Evolutionary conservation across 2,888 invertebrate genomes (phyloP).

Genomic region (Acronicta leporina): DNA sequence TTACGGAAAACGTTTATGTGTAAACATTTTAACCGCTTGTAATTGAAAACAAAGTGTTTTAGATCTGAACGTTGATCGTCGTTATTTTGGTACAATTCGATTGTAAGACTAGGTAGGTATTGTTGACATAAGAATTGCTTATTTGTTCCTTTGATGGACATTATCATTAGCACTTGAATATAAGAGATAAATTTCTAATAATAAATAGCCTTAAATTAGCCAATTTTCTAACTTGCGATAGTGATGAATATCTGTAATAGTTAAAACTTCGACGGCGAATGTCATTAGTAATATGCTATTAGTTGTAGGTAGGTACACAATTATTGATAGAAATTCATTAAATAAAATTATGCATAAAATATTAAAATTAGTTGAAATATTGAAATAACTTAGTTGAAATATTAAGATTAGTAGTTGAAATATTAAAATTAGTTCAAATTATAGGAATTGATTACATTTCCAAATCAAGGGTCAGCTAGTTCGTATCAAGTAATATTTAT

Average conservation of each 20-base stretch:
- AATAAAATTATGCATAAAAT: too few relatives aligned
- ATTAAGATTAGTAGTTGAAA: too few relatives aligned
- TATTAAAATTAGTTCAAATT: too few relatives aligned
- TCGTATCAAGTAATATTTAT: constrained; percentile 3
- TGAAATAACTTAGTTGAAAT: too few relatives aligned
- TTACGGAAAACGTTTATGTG: constrained; percentile 57
- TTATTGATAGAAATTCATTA: too few relatives aligned
- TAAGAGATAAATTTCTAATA: too few relatives aligned
- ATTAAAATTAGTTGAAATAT: too few relatives aligned
- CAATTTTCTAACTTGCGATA: neutral
- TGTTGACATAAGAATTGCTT: constrained; percentile 7
- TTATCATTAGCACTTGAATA: too few relatives aligned
- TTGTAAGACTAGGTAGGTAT: constrained; percentile 19
- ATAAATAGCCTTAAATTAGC: neutral
- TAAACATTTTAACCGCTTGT: constrained; percentile 56
- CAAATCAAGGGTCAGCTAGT: neutral
- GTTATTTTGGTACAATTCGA: constrained; percentile 19
- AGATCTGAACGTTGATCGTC: constrained; percentile 54
- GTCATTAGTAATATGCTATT: too few relatives aligned
- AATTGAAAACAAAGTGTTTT: constrained; percentile 59
- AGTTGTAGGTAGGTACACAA: too few relatives aligned
- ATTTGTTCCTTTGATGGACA: constrained; percentile 10
- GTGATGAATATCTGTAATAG: neutral
- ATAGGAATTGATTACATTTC: too few relatives aligned
- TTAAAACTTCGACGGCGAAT: neutral